A percentile compares a stretch with the other conserved stretches of the same genome.
phyloP scores from a whole-genome alignment of 2,113 vertebrate genomes.

The Chloropsis hardwickii region DNA sequence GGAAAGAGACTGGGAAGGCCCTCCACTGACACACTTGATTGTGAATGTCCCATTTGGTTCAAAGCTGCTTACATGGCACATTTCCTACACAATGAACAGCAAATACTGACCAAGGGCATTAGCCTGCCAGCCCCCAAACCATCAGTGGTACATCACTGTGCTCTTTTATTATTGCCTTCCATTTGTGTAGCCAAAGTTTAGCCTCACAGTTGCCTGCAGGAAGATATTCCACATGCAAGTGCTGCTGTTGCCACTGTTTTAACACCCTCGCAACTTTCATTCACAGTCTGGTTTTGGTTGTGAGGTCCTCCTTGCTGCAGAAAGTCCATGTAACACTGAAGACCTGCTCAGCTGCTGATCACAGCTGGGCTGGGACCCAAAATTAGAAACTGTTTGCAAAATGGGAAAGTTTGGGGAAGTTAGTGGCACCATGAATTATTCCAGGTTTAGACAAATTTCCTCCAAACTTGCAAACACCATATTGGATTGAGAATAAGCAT shows the following conservation, averaged over 20 bases:
- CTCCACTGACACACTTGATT: neutral
- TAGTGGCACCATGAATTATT: neutral
- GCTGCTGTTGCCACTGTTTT: neutral
- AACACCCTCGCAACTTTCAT: neutral
- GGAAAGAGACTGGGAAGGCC: neutral
- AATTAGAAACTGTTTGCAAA: neutral
- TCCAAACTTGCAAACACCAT: neutral
- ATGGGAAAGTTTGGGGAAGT: neutral
- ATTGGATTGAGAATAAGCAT: neutral
- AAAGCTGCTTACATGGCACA: neutral
- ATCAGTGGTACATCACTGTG: neutral
- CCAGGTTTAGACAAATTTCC: constrained; percentile 1
- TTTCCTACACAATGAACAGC: neutral
- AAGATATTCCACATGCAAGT: neutral
- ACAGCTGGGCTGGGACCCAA: neutral
- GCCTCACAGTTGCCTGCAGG: accelerated
- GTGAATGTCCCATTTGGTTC: neutral
- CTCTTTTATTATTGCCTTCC: neutral
- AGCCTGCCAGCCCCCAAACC: neutral
- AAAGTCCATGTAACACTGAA: neutral
- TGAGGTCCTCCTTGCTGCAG: neutral
- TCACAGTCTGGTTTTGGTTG: neutral
- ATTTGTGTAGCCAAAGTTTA: neutral
- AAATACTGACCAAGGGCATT: neutral
- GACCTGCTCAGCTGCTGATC: neutral